Evolutionary conservation across 2,888 invertebrate species (phyloP), one percentile per base, ranked within the genome.

Genomic region (Hirtodrosophila confusa): DNA sequence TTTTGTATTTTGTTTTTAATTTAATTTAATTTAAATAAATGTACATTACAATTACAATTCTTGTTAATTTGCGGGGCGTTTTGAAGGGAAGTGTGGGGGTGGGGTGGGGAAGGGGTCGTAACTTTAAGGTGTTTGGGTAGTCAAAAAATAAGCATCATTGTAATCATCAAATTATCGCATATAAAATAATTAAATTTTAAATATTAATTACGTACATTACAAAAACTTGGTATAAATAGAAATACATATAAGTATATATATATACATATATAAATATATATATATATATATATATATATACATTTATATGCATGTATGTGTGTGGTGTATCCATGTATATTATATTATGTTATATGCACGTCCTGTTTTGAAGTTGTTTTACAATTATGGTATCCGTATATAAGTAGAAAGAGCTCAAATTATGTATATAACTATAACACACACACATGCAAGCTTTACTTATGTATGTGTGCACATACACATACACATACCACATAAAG

Each of bases 11-110:
- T 61, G 12, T 53, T 69, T 41, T 47, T 24, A 31, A 41, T 60
- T 70, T 54, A 73, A 69, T 77, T 77, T 84, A 86, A 85, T 80
- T 87, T 80, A 80, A 87, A 80, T 84, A 84, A 84, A 72, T 74
- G 36, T 74, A 73, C 72, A 66, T 76, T 73, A 66, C 66, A 73
- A 73, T 71, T 73, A 75, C 65, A 76, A 71, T 73, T 70, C 23
- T 40, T 58, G 66, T 62, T 74, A 61, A 44, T 61, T 29, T 11
- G 24, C 33, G 29, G 29, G 9, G 9, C 4, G 5, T 4, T 11
- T 23, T 12, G 3, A 8, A 8, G 24, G 7, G 12, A n/a, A 17
- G 4, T 11, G n/a, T 35, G 27, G 7, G 17, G n/a, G n/a, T n/a
- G n/a, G 17, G 17, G 17, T 17, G 17, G 17, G 17, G 17, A 1